These are phyloP conservation scores for Xestia xanthographa DNA, from an alignment of 2,888 invertebrate genomes.

Conservation along the genomic window DNA sequence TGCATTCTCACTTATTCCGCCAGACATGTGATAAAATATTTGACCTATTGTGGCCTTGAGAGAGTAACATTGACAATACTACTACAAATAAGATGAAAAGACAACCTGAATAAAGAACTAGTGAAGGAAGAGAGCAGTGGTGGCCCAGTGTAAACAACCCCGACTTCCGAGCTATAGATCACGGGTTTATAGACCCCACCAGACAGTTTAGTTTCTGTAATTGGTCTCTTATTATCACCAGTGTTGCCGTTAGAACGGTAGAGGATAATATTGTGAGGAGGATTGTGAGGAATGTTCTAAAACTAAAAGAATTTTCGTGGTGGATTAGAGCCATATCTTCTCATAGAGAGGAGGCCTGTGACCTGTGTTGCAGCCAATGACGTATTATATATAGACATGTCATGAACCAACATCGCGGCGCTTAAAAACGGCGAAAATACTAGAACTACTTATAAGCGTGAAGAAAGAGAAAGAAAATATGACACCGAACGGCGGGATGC, in stretches of 20 bases:
- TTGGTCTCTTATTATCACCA: no score
- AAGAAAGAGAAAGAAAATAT: no score
- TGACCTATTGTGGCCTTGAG: neutral
- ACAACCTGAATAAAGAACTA: neutral
- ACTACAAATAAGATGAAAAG: neutral
- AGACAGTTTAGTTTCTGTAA: neutral
- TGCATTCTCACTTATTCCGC: neutral
- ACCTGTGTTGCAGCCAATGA: no score
- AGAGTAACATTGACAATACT: neutral
- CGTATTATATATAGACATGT: no score
- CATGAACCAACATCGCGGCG: no score
- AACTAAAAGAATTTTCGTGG: no score
- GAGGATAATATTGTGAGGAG: no score
- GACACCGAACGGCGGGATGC: no score
- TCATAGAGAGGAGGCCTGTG: neutral
- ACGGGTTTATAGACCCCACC: neutral
- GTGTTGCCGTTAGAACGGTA: no score
- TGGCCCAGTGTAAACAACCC: neutral
- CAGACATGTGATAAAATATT: constrained; percentile 19
- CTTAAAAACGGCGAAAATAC: no score
- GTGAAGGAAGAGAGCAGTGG: neutral
- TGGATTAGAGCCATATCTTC: neutral
- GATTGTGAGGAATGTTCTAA: no score
- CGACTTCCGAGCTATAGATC: neutral
- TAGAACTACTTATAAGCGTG: no score